These are phyloP conservation scores for Amazona vittata DNA, from an alignment of 2,113 vertebrate genomes.

Conservation along the genomic window DNA sequence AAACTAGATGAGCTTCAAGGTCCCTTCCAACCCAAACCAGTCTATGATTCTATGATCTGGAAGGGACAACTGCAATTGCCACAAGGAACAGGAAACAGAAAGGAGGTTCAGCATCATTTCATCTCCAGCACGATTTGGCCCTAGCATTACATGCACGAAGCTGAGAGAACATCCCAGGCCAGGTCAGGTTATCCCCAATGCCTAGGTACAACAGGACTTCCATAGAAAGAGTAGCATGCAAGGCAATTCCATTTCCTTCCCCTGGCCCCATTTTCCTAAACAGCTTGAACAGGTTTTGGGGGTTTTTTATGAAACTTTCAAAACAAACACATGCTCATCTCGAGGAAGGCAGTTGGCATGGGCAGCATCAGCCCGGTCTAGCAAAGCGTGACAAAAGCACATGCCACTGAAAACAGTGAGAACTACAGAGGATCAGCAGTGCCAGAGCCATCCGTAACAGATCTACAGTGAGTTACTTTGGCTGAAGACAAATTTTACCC, in stretches of 20 bases:
- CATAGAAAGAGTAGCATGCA: background rate
- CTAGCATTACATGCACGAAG: fast-evolving
- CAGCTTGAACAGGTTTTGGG: background rate
- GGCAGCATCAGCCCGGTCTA: background rate
- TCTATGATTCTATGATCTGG: background rate
- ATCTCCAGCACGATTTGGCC: background rate
- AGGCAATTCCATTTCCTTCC: background rate
- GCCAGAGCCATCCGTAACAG: background rate
- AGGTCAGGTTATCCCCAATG: background rate
- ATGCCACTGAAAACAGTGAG: background rate
- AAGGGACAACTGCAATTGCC: background rate
- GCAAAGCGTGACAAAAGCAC: background rate
- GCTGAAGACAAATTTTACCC: background rate
- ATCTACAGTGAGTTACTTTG: background rate
- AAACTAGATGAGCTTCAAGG: background rate
- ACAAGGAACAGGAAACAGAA: background rate
- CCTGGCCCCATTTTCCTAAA: background rate
- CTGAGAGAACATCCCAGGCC: background rate
- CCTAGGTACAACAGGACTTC: too few species aligned
- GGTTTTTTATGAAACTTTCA: background rate
- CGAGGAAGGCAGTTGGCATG: background rate
- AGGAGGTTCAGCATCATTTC: background rate
- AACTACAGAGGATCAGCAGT: background rate
- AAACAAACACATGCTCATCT: background rate
- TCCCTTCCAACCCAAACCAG: background rate